Evolutionary conservation across 1,140 invertebrate genomes (phyloP).

Genomic region (Apis mellifera): DNA sequence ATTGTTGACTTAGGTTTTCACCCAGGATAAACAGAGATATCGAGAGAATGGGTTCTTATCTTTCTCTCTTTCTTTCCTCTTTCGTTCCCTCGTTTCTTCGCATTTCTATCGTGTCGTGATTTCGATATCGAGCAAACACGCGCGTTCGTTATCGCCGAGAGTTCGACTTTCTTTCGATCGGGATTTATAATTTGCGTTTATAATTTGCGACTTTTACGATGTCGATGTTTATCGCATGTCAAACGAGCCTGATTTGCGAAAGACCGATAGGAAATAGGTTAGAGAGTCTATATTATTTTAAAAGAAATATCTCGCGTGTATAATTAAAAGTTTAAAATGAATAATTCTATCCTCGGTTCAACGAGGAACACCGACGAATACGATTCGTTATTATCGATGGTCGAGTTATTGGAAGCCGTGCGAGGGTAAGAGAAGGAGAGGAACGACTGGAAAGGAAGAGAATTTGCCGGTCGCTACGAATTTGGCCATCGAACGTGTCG

Average conservation of each 20-base stretch:
- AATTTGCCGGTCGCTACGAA: slow-evolving; percentile 31
- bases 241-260: neutral
- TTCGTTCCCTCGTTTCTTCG: neutral
- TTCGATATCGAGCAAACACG: slow-evolving; percentile 42
- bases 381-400: neutral
- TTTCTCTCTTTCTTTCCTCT: neutral
- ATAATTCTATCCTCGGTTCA: no score
- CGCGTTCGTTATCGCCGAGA: slow-evolving; percentile 30
- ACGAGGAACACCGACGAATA: no score
- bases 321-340: no score
- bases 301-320: no score
- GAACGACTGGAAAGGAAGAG: slow-evolving; percentile 32
- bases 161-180: neutral
- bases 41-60: neutral
- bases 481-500: slow-evolving; percentile 41
- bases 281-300: neutral
- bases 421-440: neutral
- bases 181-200: slow-evolving; percentile 3
- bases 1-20: slow-evolving; percentile 55
- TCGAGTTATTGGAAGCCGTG: no score
- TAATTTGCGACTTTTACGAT: slow-evolving; percentile 9
- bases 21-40: slow-evolving; percentile 35
- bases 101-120: neutral
- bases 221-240: slow-evolving; percentile 5
- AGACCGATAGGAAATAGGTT: neutral